A percentile compares a stretch with the other conserved stretches of the same genome.
These are phyloP conservation scores for Dallia pectoralis DNA, from an alignment of 2,797 vertebrate genomes.

Conservation along the genomic window DNA sequence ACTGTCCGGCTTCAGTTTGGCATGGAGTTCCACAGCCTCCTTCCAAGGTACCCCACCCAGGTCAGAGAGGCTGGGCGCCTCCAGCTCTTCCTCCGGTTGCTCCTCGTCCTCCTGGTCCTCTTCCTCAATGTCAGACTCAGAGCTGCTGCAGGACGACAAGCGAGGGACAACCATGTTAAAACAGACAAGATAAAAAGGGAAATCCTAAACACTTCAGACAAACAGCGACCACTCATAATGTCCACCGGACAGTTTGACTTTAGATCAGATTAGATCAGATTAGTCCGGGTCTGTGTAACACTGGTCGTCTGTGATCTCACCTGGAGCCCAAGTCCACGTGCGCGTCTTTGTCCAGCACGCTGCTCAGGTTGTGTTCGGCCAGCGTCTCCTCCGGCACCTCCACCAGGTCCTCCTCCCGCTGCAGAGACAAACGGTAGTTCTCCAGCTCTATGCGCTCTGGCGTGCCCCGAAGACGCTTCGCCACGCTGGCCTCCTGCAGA, in stretches of 20 bases:
- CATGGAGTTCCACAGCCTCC: constrained; percentile 90
- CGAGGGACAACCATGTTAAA: background rate
- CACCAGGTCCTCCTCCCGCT: constrained; percentile 87
- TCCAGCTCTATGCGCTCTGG: constrained; percentile 97
- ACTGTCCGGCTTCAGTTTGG: constrained; percentile 80
- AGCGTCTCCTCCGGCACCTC: constrained; percentile 94
- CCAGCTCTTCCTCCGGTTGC: constrained; percentile 76
- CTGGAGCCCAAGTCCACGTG: constrained; percentile 88
- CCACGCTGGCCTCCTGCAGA: constrained; percentile 85
- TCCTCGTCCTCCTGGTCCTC: constrained; percentile 67
- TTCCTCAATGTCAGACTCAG: constrained; percentile 89
- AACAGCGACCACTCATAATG: background rate
- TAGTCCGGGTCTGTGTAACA: background rate
- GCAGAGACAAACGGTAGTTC: constrained; percentile 90
- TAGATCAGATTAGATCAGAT: too few relatives aligned
- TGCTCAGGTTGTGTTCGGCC: constrained; percentile 96
- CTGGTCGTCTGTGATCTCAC: constrained; percentile 58
- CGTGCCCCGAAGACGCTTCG: constrained; percentile 88
- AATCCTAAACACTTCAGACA: background rate
- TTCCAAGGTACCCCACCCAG: constrained; percentile 94
- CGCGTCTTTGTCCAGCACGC: constrained; percentile 86
- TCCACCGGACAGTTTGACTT: background rate
- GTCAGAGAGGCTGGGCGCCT: constrained; percentile 76
- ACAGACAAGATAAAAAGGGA: background rate
- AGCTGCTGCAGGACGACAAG: constrained; percentile 78